phyloP scores from a whole-genome alignment of 2,113 vertebrate species.

The Tricholaema leucomelas region DNA sequence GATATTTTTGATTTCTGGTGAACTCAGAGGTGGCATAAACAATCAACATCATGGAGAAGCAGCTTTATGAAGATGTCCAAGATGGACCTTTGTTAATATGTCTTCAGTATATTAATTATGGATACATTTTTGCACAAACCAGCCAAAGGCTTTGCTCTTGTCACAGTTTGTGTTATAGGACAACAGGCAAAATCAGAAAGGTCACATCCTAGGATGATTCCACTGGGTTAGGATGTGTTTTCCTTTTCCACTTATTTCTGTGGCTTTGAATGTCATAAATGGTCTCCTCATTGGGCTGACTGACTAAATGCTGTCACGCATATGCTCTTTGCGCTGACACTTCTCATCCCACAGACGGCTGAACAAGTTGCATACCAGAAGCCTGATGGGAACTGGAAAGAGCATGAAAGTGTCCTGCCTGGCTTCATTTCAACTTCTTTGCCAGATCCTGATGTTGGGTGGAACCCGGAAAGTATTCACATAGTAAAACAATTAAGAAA shows the following conservation, averaged over 20 bases:
- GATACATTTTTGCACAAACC: not conserved
- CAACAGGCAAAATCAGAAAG: not conserved
- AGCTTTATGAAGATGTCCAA: not conserved
- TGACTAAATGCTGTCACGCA: not conserved
- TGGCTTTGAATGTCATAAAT: not conserved
- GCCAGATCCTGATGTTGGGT: conserved; percentile 29
- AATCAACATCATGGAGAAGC: not conserved
- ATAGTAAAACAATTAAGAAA: conserved; percentile 42
- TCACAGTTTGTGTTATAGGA: not conserved
- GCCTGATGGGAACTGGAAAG: conserved; percentile 35
- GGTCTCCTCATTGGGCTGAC: not conserved
- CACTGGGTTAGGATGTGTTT: not conserved
- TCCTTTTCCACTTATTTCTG: not conserved
- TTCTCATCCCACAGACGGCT: not conserved
- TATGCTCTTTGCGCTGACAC: not conserved
- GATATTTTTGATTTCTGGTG: not conserved
- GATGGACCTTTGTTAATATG: not conserved
- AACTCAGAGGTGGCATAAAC: not conserved
- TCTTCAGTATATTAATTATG: not conserved
- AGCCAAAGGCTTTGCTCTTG: not conserved
- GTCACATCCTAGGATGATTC: not conserved
- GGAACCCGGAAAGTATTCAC: conserved; percentile 15
- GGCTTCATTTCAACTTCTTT: conserved; percentile 24
- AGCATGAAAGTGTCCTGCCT: conserved; percentile 27
- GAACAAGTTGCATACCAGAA: conserved; percentile 26